Evolutionary conservation across 64 coral and sea anemone species (phyloP).

Genomic region (Porites australiensis): DNA sequence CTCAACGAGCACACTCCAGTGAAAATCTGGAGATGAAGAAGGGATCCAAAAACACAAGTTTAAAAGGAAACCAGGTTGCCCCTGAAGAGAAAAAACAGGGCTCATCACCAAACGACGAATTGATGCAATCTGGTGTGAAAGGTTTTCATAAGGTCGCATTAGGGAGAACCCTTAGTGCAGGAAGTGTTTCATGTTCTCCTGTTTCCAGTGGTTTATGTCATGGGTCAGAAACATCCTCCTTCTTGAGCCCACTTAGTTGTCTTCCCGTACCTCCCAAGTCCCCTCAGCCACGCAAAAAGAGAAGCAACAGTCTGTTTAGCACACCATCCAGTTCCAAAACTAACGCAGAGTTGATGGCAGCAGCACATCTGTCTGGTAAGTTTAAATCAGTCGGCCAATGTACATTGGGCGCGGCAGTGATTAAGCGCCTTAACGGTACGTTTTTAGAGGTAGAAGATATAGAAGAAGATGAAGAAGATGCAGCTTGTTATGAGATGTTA

Average conservation of each 20-base stretch:
- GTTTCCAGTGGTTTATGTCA: background rate
- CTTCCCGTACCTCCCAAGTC: background rate
- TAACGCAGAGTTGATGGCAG: background rate
- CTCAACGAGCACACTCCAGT: background rate
- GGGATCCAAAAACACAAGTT: background rate
- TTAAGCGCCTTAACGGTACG: background rate
- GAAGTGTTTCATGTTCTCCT: background rate
- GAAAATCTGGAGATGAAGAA: background rate
- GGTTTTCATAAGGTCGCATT: background rate
- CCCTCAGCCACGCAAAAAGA: background rate
- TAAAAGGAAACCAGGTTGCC: background rate
- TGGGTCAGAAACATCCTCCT: background rate
- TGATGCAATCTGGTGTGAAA: background rate
- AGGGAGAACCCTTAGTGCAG: background rate
- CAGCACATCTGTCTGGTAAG: background rate
- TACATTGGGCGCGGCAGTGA: background rate
- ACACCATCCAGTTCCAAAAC: background rate
- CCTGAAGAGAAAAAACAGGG: background rate
- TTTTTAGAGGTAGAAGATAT: background rate
- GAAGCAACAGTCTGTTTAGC: background rate
- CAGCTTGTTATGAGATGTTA: background rate
- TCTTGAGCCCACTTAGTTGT: background rate
- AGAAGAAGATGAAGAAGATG: background rate
- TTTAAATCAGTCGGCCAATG: background rate
- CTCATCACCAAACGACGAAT: background rate